Percentiles rank a stretch among this genome's conserved stretches.
Conservation (phyloP, 2,797 vertebrate species). For the Petrocephalus schoutedeni region DNA sequence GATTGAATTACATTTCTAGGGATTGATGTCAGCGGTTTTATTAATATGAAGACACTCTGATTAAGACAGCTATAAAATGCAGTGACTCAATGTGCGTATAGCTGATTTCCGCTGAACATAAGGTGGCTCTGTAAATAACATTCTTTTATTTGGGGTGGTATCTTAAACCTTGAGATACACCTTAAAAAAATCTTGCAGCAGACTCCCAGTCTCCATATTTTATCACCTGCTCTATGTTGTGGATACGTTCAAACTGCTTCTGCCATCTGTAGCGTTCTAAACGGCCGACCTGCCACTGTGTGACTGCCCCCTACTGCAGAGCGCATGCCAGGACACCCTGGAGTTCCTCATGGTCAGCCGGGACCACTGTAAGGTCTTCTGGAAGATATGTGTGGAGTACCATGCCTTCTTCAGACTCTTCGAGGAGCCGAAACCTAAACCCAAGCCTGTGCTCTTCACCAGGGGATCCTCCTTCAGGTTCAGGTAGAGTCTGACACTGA, state of each 20-base stretch:
- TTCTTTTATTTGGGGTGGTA: neutral
- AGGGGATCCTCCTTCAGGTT: conserved; percentile 96
- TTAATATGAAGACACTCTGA: neutral
- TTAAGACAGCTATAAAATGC: neutral
- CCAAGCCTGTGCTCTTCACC: conserved; percentile 90
- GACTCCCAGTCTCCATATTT: neutral
- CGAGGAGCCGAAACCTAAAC: conserved; percentile 94
- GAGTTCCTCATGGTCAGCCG: conserved; percentile 94
- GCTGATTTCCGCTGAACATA: neutral
- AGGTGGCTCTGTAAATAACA: neutral
- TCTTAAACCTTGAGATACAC: neutral
- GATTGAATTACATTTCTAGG: neutral
- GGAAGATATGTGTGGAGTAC: conserved; percentile 98
- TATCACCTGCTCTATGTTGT: neutral
- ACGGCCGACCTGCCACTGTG: neutral
- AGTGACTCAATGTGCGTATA: neutral
- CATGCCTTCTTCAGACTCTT: conserved; percentile 98
- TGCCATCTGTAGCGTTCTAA: neutral
- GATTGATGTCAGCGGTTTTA: neutral
- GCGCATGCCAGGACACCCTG: conserved; percentile 87
- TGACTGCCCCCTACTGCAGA: conserved; percentile 56
- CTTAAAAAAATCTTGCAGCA: neutral
- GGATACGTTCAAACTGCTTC: neutral
- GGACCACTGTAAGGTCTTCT: conserved; percentile 96
- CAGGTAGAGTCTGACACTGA: conserved; percentile 64